These are phyloP conservation scores for Nyctibius grandis DNA, from an alignment of 2,797 vertebrate genomes.

Conservation along the genomic window DNA sequence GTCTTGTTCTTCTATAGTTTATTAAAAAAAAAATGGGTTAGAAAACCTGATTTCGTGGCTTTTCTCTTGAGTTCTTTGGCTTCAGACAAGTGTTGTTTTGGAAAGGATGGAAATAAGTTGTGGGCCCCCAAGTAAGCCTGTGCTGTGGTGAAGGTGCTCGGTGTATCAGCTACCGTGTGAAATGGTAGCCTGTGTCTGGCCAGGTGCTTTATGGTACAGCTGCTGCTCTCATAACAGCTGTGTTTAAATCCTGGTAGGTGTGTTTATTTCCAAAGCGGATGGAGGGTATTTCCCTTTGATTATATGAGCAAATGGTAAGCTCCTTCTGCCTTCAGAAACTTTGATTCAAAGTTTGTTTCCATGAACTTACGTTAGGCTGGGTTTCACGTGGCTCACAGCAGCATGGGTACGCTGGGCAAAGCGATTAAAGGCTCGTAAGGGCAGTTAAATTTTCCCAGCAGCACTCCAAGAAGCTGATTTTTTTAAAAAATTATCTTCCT, in stretches of 20 bases:
- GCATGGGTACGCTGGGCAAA: accelerated
- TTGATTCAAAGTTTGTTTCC: neutral
- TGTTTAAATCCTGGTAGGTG: neutral
- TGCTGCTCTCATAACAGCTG: neutral
- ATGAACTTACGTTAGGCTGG: accelerated
- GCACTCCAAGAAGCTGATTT: neutral
- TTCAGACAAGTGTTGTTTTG: neutral
- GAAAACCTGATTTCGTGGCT: slow-evolving; percentile 31
- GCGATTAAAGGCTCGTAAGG: neutral
- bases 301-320: neutral
- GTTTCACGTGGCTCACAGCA: accelerated
- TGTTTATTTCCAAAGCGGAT: neutral
- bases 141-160: neutral
- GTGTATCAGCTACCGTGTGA: accelerated
- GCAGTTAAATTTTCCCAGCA: neutral
- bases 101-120: neutral
- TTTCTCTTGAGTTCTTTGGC: slow-evolving; percentile 12
- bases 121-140: neutral
- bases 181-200: accelerated
- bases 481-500: too few species aligned
- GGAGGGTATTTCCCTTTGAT: neutral
- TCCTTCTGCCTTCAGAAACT: neutral
- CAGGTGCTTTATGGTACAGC: neutral
- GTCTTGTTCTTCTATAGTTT: slow-evolving; percentile 56
- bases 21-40: slow-evolving; percentile 56